Evolutionary conservation across 2,113 vertebrate genomes (phyloP).

Genomic region (Quiscalus mexicanus): DNA sequence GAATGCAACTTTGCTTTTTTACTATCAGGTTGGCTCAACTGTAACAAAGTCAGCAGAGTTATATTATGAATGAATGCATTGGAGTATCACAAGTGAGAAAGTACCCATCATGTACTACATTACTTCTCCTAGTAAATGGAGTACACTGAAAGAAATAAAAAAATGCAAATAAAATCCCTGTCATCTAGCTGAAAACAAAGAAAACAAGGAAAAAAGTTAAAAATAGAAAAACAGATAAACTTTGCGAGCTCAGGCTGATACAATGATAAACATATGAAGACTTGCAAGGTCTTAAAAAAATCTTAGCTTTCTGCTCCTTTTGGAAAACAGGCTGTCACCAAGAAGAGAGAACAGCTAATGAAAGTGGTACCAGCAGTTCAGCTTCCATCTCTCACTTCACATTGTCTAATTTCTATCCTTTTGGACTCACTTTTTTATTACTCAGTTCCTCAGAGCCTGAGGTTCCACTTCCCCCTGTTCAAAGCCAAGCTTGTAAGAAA

Average conservation of each 20-base stretch:
- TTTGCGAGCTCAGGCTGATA: not conserved
- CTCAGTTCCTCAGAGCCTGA: constrained; percentile 17
- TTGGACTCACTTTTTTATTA: not conserved
- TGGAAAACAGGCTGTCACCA: not conserved
- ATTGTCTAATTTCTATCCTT: not conserved
- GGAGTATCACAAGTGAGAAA: not conserved
- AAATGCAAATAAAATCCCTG: not conserved
- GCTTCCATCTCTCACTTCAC: constrained; percentile 48
- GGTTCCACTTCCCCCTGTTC: not conserved
- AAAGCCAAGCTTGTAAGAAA: not conserved
- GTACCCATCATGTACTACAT: not conserved
- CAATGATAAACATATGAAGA: not conserved
- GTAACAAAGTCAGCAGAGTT: not conserved
- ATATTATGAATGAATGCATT: not conserved
- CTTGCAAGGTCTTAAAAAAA: not conserved
- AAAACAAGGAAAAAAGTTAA: not conserved
- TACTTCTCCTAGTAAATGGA: not conserved
- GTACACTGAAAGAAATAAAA: not conserved
- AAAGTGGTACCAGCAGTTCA: constrained; percentile 3
- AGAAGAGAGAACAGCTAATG: not conserved
- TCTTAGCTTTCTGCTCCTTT: not conserved
- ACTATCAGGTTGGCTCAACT: not conserved
- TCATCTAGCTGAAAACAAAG: not conserved
- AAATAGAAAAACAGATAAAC: not conserved
- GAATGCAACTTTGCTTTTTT: not conserved